Evolutionary conservation across 2,888 invertebrate genomes (phyloP), one percentile per base, ranked within the genome.

Genomic region (Oxyteleia sp.): DNA sequence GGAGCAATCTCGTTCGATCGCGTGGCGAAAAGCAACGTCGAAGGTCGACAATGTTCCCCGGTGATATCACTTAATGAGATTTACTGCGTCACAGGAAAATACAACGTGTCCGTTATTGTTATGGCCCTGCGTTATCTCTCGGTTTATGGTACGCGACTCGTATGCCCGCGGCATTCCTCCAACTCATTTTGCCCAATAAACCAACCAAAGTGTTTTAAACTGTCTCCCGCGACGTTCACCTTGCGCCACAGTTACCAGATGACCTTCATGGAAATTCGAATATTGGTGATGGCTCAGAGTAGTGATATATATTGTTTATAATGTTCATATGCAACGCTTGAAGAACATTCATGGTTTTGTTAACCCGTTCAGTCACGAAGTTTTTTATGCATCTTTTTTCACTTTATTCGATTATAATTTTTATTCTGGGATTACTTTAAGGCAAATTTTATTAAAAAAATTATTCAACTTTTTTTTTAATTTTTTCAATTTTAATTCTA

Each of bases 1-100:
- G 87, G 84, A 88, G 85, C 87, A 85, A 82, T 86, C 81, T 84
- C 85, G 81, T 82, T 88, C 88, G 87, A 89, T 87, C 89, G 87
- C 76, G 83, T 43, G 63, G 69, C 57, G 55, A 68, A 64, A 49
- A 45, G 49, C 74, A 26, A 51, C 53, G 49, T 29, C 49, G 51
- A 41, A 29, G 38, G 53, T 63, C 63, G 38, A 63, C 59, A 13
- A 18, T 16, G 49, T 47, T 23, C 32, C 43, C 32, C 29, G 49
- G 35, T 38, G 80, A 79, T 61, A 81, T 68, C 69, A 32, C 71
- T 69, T 82, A 64, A 76, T 71, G 75, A 71, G 76, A 82, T 82
- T 82, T 71, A 76, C 61, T 43, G 35, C 66, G 43, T 53, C 32
- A 51, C 47, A 23, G 55, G 38, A 43, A 71, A 79, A 81, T 47